Base-by-base conservation (phyloP, 2,888 invertebrate genomes). In the Teleogryllus oceanicus region DNA sequence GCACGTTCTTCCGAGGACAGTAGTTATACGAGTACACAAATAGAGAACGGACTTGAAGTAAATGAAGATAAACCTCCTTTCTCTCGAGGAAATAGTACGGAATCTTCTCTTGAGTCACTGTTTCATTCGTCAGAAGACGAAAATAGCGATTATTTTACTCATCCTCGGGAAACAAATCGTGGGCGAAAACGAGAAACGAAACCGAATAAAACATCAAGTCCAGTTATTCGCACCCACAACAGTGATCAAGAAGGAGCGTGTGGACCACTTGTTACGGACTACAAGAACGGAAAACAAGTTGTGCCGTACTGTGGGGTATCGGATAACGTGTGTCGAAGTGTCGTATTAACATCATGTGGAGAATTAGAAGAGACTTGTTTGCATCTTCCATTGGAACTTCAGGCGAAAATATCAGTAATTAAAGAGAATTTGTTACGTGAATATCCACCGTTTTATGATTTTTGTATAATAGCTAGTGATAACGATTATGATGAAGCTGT, bases 391-490 rank as follows among this genome's bases (percentile, higher is more conserved):
- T 18, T 62, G 13, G 77, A 77, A 16, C 16, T 77, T 10, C 77
- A 77, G 50, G 50, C 50, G 18, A 49, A 49, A n/a, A 49, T 50
- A 49, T n/a, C 18, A 0, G 77, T 16, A 13, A 77, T 77, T 12
- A 49, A n/a, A 18, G 49, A 77, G 77, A 77, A 12, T 49, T 24
- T 77, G 10, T 11, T 49, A 2, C n/a, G 13, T 18, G 18, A 49
- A n/a, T 50, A 49, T 49, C 77, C 77, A n/a, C 50, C 49, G 11
- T 81, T 79, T 75, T 81, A 79, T 62, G 81, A 81, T 49, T 81
- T 81, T 50, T 81, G 81, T 50, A 49, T 81, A 24, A 76, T 81
- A 50, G 49, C 80, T 2, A 80, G 81, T 49, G 81, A 81, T 10
- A 76, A 75, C 2, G 81, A 81, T 76, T 78, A 78, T 78, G 75